These are phyloP conservation scores for Drusus annulatus DNA, from an alignment of 1,140 invertebrate genomes.

Conservation along the genomic window DNA sequence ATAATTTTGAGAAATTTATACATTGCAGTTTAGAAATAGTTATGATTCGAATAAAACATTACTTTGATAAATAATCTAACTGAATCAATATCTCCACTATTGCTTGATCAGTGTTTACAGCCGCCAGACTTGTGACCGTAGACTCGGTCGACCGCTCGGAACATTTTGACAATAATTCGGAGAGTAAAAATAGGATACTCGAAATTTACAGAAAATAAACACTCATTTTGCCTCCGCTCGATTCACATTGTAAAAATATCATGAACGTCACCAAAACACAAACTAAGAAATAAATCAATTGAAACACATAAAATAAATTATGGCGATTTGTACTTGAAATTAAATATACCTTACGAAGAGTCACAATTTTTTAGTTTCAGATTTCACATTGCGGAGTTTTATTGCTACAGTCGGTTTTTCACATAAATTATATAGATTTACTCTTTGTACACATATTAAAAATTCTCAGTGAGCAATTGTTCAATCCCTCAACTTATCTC, in stretches of 20 bases:
- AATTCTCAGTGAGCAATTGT: slow-evolving; percentile 44
- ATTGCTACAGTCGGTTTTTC: slow-evolving; percentile 56
- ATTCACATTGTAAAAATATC: slow-evolving; percentile 20
- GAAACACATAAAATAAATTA: slow-evolving; percentile 50
- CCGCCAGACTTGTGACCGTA: not conserved
- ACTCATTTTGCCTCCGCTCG: not conserved
- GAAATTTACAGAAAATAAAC: slow-evolving; percentile 25
- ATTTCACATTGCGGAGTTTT: slow-evolving; percentile 52
- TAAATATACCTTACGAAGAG: slow-evolving; percentile 45
- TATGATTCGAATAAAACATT: slow-evolving; percentile 18
- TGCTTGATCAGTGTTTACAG: no score
- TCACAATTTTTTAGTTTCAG: slow-evolving; percentile 49
- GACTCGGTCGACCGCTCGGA: not conserved
- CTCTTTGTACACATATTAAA: slow-evolving; percentile 48
- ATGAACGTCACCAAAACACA: slow-evolving; percentile 6
- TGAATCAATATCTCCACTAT: not conserved
- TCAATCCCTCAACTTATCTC: slow-evolving; percentile 24
- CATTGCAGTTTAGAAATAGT: slow-evolving; percentile 37
- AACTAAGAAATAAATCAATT: slow-evolving; percentile 26
- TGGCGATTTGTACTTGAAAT: slow-evolving; percentile 59
- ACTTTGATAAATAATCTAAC: slow-evolving; percentile 1
- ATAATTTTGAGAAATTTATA: slow-evolving; percentile 43
- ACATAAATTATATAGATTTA: slow-evolving; percentile 45
- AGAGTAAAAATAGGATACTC: slow-evolving; percentile 1
- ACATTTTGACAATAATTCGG: slow-evolving; percentile 5